Percentiles rank a stretch among this genome's conserved stretches.
These are phyloP conservation scores for Chionoecetes opilio DNA, from an alignment of 1,140 invertebrate genomes.

Conservation along the genomic window DNA sequence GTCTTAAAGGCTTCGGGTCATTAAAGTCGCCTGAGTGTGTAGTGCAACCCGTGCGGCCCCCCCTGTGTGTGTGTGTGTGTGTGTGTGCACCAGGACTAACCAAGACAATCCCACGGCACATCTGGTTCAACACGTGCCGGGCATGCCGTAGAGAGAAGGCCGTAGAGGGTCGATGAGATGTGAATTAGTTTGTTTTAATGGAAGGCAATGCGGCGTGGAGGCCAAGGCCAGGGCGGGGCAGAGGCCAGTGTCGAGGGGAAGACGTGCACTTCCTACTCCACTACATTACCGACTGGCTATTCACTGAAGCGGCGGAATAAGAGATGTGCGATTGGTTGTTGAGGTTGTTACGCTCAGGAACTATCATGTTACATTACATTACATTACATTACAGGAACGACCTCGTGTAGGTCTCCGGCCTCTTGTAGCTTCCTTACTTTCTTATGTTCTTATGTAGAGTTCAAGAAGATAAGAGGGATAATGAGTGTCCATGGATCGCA, in stretches of 20 bases:
- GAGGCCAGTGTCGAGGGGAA: neutral
- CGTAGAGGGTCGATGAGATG: neutral
- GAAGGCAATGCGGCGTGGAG: neutral
- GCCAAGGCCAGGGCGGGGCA: neutral
- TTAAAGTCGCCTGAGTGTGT: conserved; percentile 18
- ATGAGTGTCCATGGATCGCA: too few relatives aligned
- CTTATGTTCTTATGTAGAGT: too few relatives aligned
- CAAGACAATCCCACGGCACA: neutral
- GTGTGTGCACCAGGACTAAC: neutral
- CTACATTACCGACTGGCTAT: neutral
- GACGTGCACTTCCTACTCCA: neutral
- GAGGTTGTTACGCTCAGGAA: too few relatives aligned
- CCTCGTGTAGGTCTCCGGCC: too few relatives aligned
- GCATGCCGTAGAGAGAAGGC: neutral
- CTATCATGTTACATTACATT: too few relatives aligned
- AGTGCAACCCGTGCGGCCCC: conserved; percentile 17
- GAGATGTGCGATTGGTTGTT: too few relatives aligned
- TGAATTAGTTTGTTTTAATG: neutral
- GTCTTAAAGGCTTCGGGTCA: conserved; percentile 38
- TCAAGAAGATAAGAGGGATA: too few relatives aligned
- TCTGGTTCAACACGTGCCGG: neutral
- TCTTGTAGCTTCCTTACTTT: too few relatives aligned
- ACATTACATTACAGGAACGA: too few relatives aligned
- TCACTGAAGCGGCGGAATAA: neutral
- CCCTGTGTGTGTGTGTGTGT: conserved; percentile 20